Evolutionary conservation across 2,797 vertebrate species (phyloP).

Genomic region (Kryptopterus vitreolus): DNA sequence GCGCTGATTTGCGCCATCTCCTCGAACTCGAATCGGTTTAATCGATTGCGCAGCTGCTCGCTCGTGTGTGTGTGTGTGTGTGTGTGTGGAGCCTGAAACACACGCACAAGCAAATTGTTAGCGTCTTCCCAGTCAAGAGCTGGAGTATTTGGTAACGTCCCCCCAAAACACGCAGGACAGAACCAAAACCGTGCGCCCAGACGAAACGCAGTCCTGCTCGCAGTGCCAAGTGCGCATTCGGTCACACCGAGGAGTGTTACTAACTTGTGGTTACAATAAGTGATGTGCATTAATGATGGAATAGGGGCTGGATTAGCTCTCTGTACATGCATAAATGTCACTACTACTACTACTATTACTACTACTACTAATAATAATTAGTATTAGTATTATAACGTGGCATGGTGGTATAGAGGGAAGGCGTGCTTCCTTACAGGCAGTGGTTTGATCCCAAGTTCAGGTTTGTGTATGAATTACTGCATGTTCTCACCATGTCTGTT

Average conservation of each 20-base stretch:
- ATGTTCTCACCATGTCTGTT: background rate
- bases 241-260: background rate
- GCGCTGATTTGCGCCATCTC: conserved; percentile 4
- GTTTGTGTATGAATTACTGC: background rate
- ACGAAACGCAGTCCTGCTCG: background rate
- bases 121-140: background rate
- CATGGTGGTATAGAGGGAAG: background rate
- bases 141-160: background rate
- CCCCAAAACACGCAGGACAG: background rate
- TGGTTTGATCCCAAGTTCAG: background rate
- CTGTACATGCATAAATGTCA: no score
- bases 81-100: background rate
- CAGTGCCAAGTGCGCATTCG: background rate
- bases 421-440: background rate
- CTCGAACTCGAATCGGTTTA: conserved; percentile 1
- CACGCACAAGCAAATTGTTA: conserved; percentile 1
- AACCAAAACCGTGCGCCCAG: background rate
- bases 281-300: background rate
- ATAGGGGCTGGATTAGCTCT: no score
- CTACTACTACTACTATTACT: no score
- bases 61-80: background rate
- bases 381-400: no score
- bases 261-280: background rate
- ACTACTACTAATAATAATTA: no score
- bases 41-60: conserved; percentile 12